These are phyloP conservation scores for Gavialis gangeticus DNA, from an alignment of 2,113 vertebrate species.

Conservation along the genomic window DNA sequence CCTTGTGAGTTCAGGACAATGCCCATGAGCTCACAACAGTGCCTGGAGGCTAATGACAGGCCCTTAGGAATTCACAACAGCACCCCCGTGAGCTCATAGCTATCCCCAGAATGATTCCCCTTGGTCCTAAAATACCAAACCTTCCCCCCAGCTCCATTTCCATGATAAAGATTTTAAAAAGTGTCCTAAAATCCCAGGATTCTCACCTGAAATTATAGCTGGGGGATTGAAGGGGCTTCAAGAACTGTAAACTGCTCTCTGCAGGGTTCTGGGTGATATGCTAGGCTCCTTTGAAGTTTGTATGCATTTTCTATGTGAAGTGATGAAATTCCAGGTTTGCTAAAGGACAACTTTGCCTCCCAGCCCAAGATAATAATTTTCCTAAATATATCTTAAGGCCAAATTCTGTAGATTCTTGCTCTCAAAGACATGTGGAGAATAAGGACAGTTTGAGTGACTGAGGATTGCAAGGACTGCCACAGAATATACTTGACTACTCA, in stretches of 20 bases:
- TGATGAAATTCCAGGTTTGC: not conserved
- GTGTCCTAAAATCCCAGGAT: too few relatives aligned
- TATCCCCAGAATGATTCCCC: too few relatives aligned
- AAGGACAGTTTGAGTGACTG: rapidly evolving
- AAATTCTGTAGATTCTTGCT: rapidly evolving
- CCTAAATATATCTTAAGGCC: rapidly evolving
- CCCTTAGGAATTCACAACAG: too few relatives aligned
- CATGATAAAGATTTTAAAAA: too few relatives aligned
- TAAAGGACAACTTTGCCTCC: not conserved
- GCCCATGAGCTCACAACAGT: too few relatives aligned
- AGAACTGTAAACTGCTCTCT: not conserved
- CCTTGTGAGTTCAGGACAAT: too few relatives aligned
- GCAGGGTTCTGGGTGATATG: not conserved
- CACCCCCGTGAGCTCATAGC: too few relatives aligned
- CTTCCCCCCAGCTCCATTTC: too few relatives aligned
- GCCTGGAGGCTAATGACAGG: too few relatives aligned
- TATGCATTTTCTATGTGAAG: rapidly evolving
- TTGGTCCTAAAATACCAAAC: too few relatives aligned
- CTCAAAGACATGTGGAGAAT: not conserved
- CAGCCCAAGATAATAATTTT: not conserved
- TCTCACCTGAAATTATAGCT: not conserved
- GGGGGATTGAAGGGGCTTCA: not conserved
- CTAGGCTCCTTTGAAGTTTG: rapidly evolving
- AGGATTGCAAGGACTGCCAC: not conserved
- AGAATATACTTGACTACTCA: not conserved